Base-by-base conservation (phyloP, 2,113 vertebrate species). In the Datnioides undecimradiatus region DNA sequence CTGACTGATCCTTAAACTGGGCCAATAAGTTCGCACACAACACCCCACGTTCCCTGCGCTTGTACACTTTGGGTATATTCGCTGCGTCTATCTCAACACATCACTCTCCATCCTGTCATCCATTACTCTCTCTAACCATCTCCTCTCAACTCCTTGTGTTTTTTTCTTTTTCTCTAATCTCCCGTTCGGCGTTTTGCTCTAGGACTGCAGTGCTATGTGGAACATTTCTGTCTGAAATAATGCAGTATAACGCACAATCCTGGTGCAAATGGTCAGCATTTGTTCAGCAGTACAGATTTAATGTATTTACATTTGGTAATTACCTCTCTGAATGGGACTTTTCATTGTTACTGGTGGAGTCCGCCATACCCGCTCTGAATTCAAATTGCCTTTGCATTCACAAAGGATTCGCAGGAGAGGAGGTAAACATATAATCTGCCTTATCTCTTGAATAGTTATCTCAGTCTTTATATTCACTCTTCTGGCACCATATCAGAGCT, bases 1-100 rank as follows among this genome's bases (percentile, higher is more conserved):
- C 76, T 89, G 90, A 91, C 79, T 89, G 90, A 90, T 85, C 80
- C 76, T 67, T 57, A 89, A 92, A 92, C 73, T 80, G 88, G 73
- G 89, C 90, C 89, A 87, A 90, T 87, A 90, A 83, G 85, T 70
- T 88, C 75, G 70, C 76, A 84, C 76, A 72, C 80, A 82, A 79
- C 87, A 76, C 49, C 71, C 66, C 67, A 79, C 69, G 34, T 46
- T 55, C 75, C 80, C 82, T 2, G 57, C 7, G 27, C 68, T 46
- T 55, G 84, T 82, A 83, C 80, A 67, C 83, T 70, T 46, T 65
- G 84, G 64, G 41, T 57, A 54, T 80, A 83, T 66, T 84, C n/a
- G 80, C 78, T 58, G 83, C 67, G 72, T 82, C 81, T 16, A 55
- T 84, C 84, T 77, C 33, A 29, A 79, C 82, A 83, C 51, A 79